These are phyloP conservation scores for Epinephelus moara DNA, from an alignment of 2,113 vertebrate species.

Conservation along the genomic window DNA sequence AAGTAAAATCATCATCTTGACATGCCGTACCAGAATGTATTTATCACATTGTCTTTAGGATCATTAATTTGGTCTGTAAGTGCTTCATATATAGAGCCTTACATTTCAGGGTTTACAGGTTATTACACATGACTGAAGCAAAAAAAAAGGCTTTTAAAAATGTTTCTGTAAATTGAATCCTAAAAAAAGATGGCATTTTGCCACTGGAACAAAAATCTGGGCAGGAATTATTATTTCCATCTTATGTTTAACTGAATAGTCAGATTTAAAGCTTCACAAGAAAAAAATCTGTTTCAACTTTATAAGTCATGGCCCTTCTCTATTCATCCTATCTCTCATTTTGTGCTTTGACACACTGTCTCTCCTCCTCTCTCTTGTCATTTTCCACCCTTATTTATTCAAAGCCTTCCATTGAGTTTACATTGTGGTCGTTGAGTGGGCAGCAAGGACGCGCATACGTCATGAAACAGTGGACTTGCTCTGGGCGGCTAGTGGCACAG, in stretches of 20 bases:
- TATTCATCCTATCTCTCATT: not conserved
- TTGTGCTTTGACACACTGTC: not conserved
- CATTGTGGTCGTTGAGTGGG: conserved; percentile 1
- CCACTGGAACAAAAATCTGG: not conserved
- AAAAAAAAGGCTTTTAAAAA: not conserved
- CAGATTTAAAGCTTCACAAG: not conserved
- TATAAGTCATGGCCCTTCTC: not conserved
- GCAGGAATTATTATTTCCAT: not conserved
- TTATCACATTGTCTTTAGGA: not conserved
- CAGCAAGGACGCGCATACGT: conserved; percentile 7
- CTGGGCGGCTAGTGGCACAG: not conserved
- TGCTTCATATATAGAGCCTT: not conserved
- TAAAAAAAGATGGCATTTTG: not conserved
- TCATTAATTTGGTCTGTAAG: not conserved
- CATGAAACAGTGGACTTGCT: not conserved
- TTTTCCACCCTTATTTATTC: not conserved
- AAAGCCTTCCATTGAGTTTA: not conserved
- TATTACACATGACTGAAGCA: not conserved
- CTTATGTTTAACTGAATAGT: too few species aligned
- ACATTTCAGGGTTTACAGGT: not conserved
- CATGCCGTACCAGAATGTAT: not conserved
- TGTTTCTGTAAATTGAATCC: not conserved
- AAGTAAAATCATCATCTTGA: not conserved
- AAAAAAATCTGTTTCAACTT: not conserved
- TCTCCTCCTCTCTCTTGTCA: not conserved